These are phyloP conservation scores for Siderastrea radians DNA, from an alignment of 92 coral and sea anemone genomes.

Conservation along the genomic window DNA sequence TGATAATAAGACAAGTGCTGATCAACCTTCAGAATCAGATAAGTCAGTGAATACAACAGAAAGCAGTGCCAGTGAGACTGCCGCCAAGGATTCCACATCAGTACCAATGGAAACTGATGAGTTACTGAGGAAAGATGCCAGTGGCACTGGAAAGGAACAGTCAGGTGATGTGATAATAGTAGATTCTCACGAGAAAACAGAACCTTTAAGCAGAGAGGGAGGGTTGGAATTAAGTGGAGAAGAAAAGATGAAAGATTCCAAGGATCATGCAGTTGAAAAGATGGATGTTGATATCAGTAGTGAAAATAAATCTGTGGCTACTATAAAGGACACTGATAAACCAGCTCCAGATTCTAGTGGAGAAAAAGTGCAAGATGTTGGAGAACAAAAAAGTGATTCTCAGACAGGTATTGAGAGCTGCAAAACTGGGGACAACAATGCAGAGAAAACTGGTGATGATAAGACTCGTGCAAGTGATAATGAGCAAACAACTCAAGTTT, in stretches of 20 bases:
- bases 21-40: neutral
- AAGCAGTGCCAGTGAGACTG: neutral
- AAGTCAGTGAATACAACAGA: neutral
- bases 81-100: slow-evolving; percentile 2
- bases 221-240: neutral
- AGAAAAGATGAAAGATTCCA: neutral
- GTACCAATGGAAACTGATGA: slow-evolving; percentile 15
- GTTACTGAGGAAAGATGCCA: neutral
- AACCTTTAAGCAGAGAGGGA: neutral
- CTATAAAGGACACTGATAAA: neutral
- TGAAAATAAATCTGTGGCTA: too few relatives aligned
- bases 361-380: neutral
- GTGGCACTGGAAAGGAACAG: neutral
- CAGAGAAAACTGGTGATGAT: neutral
- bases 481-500: neutral
- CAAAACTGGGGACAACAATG: neutral
- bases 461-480: neutral
- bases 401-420: neutral
- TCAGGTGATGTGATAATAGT: slow-evolving; percentile 17
- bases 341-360: too few relatives aligned
- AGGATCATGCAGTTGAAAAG: neutral
- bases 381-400: neutral
- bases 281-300: neutral
- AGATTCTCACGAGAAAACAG: neutral
- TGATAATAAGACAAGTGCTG: neutral